phyloP scores from a whole-genome alignment of 1,140 invertebrate species.

The Cyphomyrmex costatus region DNA sequence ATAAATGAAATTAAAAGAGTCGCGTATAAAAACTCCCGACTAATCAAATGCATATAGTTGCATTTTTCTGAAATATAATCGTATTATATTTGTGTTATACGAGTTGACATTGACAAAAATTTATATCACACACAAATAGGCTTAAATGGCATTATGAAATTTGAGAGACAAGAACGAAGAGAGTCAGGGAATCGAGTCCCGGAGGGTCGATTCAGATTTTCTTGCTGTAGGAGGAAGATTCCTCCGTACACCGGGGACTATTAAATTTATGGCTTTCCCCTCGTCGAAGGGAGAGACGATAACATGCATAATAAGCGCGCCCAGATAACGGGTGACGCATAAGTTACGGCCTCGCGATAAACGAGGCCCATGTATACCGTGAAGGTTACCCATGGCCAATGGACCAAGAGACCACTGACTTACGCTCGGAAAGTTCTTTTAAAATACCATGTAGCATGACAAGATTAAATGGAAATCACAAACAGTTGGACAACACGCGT shows the following conservation, averaged over 20 bases:
- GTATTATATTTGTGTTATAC: background rate
- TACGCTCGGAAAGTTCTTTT: background rate
- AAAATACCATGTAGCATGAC: slow-evolving; percentile 4
- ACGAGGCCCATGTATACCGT: slow-evolving; percentile 56
- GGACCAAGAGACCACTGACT: background rate
- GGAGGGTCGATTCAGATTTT: slow-evolving; percentile 70
- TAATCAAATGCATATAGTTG: background rate
- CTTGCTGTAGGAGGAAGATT: slow-evolving; percentile 54
- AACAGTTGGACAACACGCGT: background rate
- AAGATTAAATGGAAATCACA: slow-evolving; percentile 11
- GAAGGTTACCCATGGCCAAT: slow-evolving; percentile 57
- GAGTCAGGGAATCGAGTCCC: slow-evolving; percentile 42
- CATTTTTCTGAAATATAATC: background rate
- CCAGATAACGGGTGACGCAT: slow-evolving; percentile 77
- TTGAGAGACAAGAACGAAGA: background rate
- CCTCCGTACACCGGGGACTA: slow-evolving; percentile 54
- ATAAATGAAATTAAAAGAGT: background rate
- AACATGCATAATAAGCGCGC: slow-evolving; percentile 77
- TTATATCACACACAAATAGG: background rate
- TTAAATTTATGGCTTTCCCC: slow-evolving; percentile 79
- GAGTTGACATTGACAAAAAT: background rate
- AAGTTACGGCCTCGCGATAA: slow-evolving; percentile 78
- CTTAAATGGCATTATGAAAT: background rate
- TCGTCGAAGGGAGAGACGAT: slow-evolving; percentile 75
- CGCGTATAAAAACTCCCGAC: too few relatives aligned